Conservation (phyloP, 2,113 vertebrate genomes). For the Alligator mississippiensis region DNA sequence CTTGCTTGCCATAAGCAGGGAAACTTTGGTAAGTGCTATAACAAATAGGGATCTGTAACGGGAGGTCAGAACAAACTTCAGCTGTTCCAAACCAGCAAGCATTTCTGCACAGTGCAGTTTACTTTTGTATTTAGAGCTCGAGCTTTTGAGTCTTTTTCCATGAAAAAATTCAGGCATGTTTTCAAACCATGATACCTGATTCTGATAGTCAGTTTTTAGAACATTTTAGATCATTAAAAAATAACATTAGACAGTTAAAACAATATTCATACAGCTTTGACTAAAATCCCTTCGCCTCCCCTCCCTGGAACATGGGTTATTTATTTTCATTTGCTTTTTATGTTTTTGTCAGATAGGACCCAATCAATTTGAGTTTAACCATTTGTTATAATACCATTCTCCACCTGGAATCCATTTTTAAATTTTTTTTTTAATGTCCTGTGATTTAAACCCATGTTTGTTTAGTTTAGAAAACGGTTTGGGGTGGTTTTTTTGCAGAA, state of each 20-base stretch:
- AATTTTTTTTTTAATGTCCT: background rate
- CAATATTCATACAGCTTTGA: accelerated
- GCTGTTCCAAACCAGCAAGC: background rate
- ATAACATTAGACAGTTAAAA: background rate
- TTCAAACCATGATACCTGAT: background rate
- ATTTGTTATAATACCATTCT: background rate
- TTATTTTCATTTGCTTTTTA: background rate
- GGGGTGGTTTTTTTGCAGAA: background rate
- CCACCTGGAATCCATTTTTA: background rate
- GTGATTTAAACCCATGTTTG: background rate
- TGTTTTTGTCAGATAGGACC: background rate
- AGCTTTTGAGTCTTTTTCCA: background rate
- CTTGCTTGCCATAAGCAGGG: background rate
- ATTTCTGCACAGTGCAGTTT: background rate
- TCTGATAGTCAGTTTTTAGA: accelerated
- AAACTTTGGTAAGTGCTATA: accelerated
- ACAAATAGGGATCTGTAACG: background rate
- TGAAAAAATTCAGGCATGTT: background rate
- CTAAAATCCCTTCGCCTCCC: background rate
- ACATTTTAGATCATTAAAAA: background rate
- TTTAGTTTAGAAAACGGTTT: background rate
- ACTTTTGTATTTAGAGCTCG: background rate
- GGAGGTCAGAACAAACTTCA: background rate
- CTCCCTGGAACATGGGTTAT: too few species aligned
- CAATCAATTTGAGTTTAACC: background rate